These are phyloP conservation scores for Paedocypris micromegethes DNA, from an alignment of 2,797 vertebrate genomes.

Conservation along the genomic window DNA sequence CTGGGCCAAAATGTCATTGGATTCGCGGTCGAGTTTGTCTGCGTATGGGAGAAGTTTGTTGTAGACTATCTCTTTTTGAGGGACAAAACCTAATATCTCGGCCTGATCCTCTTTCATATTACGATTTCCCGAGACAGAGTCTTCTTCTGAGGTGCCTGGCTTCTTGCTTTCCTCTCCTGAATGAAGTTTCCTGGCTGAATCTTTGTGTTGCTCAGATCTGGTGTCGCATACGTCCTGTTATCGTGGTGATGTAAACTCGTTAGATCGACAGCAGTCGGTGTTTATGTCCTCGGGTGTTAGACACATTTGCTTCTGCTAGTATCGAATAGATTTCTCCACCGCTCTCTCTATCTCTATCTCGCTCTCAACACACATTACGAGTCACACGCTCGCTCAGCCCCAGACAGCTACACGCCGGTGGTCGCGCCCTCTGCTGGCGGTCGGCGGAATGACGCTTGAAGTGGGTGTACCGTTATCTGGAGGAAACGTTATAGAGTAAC, in stretches of 20 bases:
- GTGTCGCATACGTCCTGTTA: constrained; percentile 15
- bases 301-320: constrained; percentile 30
- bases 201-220: constrained; percentile 28
- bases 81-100: constrained; percentile 54
- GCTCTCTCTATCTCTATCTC: not conserved
- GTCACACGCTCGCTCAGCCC: constrained; percentile 6
- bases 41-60: constrained; percentile 86
- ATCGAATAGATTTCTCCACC: constrained; percentile 30
- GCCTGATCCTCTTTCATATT: constrained; percentile 55
- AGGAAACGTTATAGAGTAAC: no score
- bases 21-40: constrained; percentile 79
- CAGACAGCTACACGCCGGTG: not conserved
- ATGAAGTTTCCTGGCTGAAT: constrained; percentile 35
- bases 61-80: constrained; percentile 90
- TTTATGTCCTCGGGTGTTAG: constrained; percentile 32
- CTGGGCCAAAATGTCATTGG: constrained; percentile 73
- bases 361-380: constrained; percentile 39
- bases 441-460: not conserved
- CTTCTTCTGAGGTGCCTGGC: constrained; percentile 16
- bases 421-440: constrained; percentile 13
- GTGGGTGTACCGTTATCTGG: no score
- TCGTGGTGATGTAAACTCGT: not conserved
- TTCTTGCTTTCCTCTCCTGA: constrained; percentile 39
- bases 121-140: constrained; percentile 29
- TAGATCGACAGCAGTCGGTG: constrained; percentile 11